Conservation (phyloP, 1,140 invertebrate species). For the Drosophila triauraria region DNA sequence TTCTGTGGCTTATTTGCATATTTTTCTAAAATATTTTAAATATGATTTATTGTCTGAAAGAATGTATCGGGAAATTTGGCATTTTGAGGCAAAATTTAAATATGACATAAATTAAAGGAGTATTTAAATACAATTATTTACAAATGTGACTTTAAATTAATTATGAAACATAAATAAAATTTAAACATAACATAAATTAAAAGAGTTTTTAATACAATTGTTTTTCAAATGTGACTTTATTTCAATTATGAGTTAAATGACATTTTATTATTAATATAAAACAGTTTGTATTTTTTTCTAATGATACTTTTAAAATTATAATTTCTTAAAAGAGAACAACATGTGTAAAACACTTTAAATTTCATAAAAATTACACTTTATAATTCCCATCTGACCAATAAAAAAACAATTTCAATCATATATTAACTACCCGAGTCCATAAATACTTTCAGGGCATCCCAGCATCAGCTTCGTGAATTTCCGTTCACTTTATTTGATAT, state of each 20-base stretch:
- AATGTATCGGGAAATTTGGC: background rate
- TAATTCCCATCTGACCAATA: background rate
- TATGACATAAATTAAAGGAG: too few species aligned
- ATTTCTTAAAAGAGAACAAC: too few species aligned
- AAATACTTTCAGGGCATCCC: constrained; percentile 3
- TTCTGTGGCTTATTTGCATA: background rate
- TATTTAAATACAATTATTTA: too few species aligned
- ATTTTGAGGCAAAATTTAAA: background rate
- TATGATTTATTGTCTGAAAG: background rate
- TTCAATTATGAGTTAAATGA: too few species aligned
- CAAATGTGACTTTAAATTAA: too few species aligned
- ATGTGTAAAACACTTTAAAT: accelerated
- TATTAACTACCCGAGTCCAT: background rate
- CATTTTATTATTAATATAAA: too few species aligned
- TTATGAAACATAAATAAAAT: background rate
- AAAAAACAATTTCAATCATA: background rate
- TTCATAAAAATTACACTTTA: background rate
- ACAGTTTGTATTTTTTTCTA: too few species aligned
- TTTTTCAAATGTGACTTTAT: too few species aligned
- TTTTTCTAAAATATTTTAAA: background rate
- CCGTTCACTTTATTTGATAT: constrained; percentile 29
- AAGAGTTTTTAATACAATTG: too few species aligned
- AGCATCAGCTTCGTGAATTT: constrained; percentile 1
- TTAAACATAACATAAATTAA: background rate
- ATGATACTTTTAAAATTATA: too few species aligned